phyloP scores from a whole-genome alignment of 1,140 invertebrate species.

The Riptortus pedestris region DNA sequence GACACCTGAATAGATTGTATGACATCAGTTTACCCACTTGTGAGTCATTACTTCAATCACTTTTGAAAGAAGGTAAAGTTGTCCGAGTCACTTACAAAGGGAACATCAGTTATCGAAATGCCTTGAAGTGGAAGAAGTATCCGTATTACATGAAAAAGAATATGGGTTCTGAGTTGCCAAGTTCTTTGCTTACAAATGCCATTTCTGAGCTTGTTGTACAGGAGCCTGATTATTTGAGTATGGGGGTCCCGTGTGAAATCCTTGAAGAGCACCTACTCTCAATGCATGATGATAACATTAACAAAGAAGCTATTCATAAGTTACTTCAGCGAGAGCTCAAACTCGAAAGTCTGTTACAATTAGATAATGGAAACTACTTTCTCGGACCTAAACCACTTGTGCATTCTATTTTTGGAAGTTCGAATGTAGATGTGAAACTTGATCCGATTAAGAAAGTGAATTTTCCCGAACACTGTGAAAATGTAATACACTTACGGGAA shows the following conservation, averaged over 20 bases:
- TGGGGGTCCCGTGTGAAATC: background rate
- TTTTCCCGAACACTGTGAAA: too few relatives aligned
- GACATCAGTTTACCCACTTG: background rate
- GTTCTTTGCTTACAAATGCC: background rate
- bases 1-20: conserved; percentile 7
- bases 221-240: conserved; percentile 2
- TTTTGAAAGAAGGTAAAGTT: conserved; percentile 5
- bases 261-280: conserved; percentile 7
- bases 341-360: background rate
- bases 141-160: background rate
- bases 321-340: conserved; percentile 4
- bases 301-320: conserved; percentile 5
- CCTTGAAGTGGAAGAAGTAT: conserved; percentile 10
- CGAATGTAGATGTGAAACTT: too few relatives aligned
- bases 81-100: conserved; percentile 5
- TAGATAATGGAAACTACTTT: conserved; percentile 6
- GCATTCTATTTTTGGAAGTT: background rate
- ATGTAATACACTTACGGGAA: too few relatives aligned
- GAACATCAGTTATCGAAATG: background rate
- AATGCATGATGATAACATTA: conserved; percentile 4
- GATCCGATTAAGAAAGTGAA: too few relatives aligned
- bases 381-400: background rate
- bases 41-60: background rate
- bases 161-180: conserved; percentile 8
- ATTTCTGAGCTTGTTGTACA: conserved; percentile 10